Conservation (phyloP, 2,797 vertebrate species). For the Babyrousa celebensis region DNA sequence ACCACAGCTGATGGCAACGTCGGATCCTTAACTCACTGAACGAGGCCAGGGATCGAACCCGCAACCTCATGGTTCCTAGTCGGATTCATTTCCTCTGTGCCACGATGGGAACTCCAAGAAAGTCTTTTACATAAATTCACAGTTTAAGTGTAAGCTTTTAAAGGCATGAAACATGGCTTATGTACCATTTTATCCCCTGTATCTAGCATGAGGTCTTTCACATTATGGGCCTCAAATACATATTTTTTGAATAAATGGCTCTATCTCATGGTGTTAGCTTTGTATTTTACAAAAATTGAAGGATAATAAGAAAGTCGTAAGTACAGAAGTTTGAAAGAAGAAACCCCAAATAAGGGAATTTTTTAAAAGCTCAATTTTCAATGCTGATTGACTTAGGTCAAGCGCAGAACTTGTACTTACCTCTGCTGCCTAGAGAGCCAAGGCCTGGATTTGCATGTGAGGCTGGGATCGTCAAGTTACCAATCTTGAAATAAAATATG, state of each 20-base stretch:
- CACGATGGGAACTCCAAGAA: background rate
- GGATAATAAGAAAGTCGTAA: background rate
- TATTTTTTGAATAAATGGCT: background rate
- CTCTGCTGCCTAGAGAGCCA: background rate
- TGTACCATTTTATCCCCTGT: background rate
- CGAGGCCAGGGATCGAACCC: too few relatives aligned
- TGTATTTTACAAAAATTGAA: conserved; percentile 28
- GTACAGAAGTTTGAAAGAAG: background rate
- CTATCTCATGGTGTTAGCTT: background rate
- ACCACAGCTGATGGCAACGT: too few relatives aligned
- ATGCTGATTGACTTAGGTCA: background rate
- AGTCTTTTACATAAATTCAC: background rate
- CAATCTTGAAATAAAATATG: conserved; percentile 73
- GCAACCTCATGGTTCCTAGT: too few relatives aligned
- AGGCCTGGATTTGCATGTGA: conserved; percentile 16
- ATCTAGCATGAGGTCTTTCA: background rate
- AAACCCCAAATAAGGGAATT: conserved; percentile 10
- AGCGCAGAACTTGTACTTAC: background rate
- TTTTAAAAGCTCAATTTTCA: conserved; percentile 33
- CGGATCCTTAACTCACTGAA: too few relatives aligned
- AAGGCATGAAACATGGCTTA: background rate
- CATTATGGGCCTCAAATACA: background rate
- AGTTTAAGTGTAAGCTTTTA: background rate
- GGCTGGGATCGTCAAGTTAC: conserved; percentile 58
- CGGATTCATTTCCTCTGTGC: too few relatives aligned